phyloP scores from a whole-genome alignment of 1,140 invertebrate species.

The Ips nitidus region DNA sequence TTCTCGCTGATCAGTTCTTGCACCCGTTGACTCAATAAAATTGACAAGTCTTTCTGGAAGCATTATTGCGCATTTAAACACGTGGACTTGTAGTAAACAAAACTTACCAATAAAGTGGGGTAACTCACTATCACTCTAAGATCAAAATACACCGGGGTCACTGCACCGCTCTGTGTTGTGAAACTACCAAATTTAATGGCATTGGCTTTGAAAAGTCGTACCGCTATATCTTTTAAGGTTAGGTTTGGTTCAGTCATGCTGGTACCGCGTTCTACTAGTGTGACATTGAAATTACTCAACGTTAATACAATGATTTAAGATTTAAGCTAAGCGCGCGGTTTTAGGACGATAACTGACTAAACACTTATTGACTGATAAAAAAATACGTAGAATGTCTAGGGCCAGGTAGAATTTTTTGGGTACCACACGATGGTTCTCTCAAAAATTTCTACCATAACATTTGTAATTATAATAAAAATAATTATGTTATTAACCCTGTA shows the following conservation, averaged over 20 bases:
- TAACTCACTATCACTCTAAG: conserved; percentile 85
- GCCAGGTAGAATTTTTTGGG: too few relatives aligned
- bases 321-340: too few relatives aligned
- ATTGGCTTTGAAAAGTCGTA: conserved; percentile 41
- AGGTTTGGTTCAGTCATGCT: background rate
- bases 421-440: too few relatives aligned
- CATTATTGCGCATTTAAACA: background rate
- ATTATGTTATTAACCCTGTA: too few relatives aligned
- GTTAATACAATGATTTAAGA: too few relatives aligned
- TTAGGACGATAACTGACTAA: too few relatives aligned
- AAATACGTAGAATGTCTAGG: too few relatives aligned
- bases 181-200: conserved; percentile 92
- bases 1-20: background rate
- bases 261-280: background rate
- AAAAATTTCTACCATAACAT: too few relatives aligned
- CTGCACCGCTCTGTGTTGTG: conserved; percentile 84
- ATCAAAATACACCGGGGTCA: conserved; percentile 95
- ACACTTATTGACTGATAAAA: too few relatives aligned
- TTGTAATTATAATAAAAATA: too few relatives aligned
- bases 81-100: background rate
- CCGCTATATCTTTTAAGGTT: conserved; percentile 14
- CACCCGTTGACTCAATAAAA: conserved; percentile 40
- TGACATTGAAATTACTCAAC: too few relatives aligned
- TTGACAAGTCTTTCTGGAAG: conserved; percentile 57
- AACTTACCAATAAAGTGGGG: conserved; percentile 79